Percentiles rank a stretch among this genome's conserved stretches.
Evolutionary conservation across 2,113 vertebrate species (phyloP).

Genomic region (Melospiza georgiana): DNA sequence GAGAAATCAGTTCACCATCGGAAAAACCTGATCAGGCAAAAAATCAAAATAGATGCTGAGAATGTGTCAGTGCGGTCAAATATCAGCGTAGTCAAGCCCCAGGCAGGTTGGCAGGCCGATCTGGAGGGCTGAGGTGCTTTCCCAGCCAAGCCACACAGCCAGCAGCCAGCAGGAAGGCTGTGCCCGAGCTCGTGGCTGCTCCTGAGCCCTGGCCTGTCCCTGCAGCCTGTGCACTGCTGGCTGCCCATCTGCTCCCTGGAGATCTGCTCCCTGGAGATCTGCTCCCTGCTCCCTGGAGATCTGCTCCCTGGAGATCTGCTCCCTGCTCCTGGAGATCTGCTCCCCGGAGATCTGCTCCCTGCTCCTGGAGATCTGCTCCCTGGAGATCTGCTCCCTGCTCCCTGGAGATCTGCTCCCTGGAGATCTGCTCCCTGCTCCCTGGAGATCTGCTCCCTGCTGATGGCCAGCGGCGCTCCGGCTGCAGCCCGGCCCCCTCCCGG

Average conservation of each 20-base stretch:
- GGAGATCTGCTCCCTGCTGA: background rate
- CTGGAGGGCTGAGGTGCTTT: background rate
- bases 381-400: background rate
- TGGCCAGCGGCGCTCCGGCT: background rate
- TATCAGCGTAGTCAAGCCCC: background rate
- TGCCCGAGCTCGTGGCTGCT: rapidly evolving
- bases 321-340: background rate
- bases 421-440: no score
- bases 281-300: background rate
- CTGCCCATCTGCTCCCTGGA: background rate
- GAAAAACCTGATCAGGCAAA: background rate
- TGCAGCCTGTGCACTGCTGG: background rate
- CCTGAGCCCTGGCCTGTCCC: background rate
- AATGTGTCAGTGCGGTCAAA: background rate
- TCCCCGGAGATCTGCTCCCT: background rate
- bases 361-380: background rate
- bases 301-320: no score
- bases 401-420: rapidly evolving
- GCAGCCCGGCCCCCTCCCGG: background rate
- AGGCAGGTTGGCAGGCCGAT: background rate
- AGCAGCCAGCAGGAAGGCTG: background rate
- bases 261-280: no score
- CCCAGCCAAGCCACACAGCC: background rate
- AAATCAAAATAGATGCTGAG: background rate
- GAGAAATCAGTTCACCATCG: background rate